phyloP scores from a whole-genome alignment of 2,113 vertebrate genomes.

The Oxyura jamaicensis region DNA sequence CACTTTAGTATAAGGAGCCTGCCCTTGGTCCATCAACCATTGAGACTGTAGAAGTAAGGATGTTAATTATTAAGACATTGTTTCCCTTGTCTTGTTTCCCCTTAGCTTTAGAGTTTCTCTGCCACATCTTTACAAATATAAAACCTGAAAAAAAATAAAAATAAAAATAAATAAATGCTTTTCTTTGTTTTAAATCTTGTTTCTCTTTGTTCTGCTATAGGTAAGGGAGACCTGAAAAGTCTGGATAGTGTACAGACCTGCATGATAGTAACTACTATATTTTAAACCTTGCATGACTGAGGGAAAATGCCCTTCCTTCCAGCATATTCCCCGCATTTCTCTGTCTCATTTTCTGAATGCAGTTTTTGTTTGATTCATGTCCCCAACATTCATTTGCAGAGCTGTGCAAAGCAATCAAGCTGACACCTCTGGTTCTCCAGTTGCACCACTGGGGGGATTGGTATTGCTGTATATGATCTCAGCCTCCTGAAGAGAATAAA shows the following conservation, averaged over 20 bases:
- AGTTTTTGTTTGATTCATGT: not conserved
- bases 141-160: not conserved
- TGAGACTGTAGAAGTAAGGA: not conserved
- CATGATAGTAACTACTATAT: not conserved
- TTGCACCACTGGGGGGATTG: not conserved
- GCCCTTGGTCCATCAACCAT: rapidly evolving
- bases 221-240: not conserved
- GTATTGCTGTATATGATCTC: not conserved
- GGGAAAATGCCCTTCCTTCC: not conserved
- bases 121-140: not conserved
- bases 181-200: not conserved
- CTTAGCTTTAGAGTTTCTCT: not conserved
- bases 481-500: not conserved
- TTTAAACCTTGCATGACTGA: not conserved
- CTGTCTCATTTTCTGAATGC: not conserved
- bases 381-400: not conserved
- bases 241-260: not conserved
- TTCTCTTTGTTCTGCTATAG: not conserved
- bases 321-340: not conserved
- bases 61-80: not conserved
- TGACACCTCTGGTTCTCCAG: not conserved
- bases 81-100: not conserved
- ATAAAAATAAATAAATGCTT: not conserved
- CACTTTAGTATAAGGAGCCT: not conserved
- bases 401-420: not conserved